These are phyloP conservation scores for Avahi laniger DNA, from an alignment of 2,797 vertebrate genomes.

Conservation along the genomic window DNA sequence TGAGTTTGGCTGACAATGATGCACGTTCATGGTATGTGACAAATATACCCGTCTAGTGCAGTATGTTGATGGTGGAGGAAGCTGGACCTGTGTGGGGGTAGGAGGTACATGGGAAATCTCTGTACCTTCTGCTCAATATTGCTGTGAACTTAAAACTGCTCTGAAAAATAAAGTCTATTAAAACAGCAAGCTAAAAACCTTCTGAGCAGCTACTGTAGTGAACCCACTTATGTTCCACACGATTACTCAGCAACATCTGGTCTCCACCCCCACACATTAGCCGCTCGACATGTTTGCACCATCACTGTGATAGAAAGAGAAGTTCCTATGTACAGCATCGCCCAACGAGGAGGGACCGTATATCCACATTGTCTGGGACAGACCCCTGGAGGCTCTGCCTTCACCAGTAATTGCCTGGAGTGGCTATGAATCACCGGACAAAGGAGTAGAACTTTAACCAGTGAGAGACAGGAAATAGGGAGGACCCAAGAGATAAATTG, in stretches of 20 bases:
- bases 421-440: not conserved
- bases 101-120: not conserved
- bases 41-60: not conserved
- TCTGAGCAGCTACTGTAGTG: not conserved
- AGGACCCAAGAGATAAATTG: not conserved
- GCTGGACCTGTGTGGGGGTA: not conserved
- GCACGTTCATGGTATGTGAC: not conserved
- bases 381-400: not conserved
- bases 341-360: not conserved
- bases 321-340: too few relatives aligned
- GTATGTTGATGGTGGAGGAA: not conserved
- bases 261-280: not conserved
- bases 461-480: not conserved
- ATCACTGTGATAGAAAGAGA: not conserved
- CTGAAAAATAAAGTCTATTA: not conserved
- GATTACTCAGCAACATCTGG: not conserved
- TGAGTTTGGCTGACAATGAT: not conserved
- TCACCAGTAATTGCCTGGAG: not conserved
- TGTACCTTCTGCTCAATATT: not conserved
- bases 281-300: not conserved
- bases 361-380: not conserved
- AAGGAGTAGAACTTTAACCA: not conserved
- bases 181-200: not conserved
- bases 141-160: not conserved
- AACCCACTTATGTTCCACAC: not conserved